A percentile compares a stretch with the other conserved stretches of the same genome.
These are phyloP conservation scores for Torymus tubicola DNA, from an alignment of 2,888 invertebrate species.

Conservation along the genomic window DNA sequence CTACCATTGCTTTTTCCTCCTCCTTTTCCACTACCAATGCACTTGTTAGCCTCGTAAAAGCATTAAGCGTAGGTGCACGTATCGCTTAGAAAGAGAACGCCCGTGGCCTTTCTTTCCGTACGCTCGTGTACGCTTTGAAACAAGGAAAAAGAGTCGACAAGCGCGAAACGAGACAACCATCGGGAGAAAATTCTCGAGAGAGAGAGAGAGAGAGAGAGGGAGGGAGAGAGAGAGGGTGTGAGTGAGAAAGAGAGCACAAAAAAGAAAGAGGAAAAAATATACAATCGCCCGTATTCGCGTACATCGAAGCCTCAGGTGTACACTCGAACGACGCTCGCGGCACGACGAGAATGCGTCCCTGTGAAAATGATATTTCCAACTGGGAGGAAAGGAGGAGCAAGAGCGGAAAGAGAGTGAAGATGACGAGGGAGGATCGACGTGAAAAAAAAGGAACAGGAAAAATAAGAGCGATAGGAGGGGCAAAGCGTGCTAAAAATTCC, in stretches of 20 bases:
- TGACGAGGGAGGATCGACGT: background rate
- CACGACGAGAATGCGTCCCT: conserved; percentile 30
- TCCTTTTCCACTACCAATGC: background rate
- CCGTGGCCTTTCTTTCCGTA: background rate
- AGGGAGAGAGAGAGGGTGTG: background rate
- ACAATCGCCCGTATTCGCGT: background rate
- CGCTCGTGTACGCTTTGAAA: conserved; percentile 8
- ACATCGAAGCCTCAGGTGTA: conserved; percentile 48
- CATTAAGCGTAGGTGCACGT: background rate
- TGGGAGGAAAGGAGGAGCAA: background rate
- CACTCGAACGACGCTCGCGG: conserved; percentile 36
- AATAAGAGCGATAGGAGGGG: background rate
- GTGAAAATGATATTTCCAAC: conserved; percentile 53
- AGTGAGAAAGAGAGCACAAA: no score
- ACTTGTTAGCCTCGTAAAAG: conserved; percentile 40
- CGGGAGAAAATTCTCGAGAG: background rate
- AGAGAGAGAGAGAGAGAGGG: background rate
- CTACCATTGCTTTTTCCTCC: background rate
- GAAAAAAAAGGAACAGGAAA: no score
- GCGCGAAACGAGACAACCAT: no score
- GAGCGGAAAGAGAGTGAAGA: conserved; percentile 9
- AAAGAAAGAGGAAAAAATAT: no score
- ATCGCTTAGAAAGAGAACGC: conserved; percentile 13
- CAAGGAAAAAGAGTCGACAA: background rate
- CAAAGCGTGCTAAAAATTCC: conserved; percentile 40